Conservation (phyloP, 2,113 vertebrate species). For the Paradisaea rubra region DNA sequence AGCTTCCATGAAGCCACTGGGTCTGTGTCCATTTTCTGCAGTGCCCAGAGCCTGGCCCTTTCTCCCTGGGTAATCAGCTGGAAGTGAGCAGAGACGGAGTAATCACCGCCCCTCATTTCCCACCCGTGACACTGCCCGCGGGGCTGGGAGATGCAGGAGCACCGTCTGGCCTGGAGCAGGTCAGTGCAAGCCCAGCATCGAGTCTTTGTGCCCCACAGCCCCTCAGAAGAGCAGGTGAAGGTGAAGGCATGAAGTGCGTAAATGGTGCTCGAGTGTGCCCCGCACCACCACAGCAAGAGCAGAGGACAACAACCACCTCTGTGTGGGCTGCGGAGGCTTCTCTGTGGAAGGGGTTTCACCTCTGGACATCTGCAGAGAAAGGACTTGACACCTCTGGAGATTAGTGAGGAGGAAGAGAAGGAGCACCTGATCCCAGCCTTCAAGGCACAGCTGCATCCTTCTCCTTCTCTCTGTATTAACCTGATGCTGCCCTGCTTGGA, state of each 20-base stretch:
- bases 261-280: accelerated
- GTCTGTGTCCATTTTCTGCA: background rate
- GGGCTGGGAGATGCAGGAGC: background rate
- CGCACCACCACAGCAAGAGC: accelerated
- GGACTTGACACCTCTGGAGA: background rate
- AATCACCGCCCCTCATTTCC: background rate
- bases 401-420: background rate
- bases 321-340: background rate
- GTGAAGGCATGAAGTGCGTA: background rate
- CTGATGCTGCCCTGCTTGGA: background rate
- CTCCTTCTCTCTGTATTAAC: background rate
- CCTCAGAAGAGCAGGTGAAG: background rate
- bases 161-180: accelerated
- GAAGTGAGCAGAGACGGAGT: background rate
- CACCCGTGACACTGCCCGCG: accelerated
- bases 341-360: background rate
- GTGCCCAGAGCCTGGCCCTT: background rate
- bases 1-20: background rate
- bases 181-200: background rate
- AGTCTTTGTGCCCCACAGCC: background rate
- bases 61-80: constrained; percentile 40
- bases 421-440: background rate
- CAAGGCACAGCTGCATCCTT: background rate
- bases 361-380: background rate
- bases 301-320: background rate